Conservation (phyloP, 2,113 vertebrate species). For the Alosa alosa region DNA sequence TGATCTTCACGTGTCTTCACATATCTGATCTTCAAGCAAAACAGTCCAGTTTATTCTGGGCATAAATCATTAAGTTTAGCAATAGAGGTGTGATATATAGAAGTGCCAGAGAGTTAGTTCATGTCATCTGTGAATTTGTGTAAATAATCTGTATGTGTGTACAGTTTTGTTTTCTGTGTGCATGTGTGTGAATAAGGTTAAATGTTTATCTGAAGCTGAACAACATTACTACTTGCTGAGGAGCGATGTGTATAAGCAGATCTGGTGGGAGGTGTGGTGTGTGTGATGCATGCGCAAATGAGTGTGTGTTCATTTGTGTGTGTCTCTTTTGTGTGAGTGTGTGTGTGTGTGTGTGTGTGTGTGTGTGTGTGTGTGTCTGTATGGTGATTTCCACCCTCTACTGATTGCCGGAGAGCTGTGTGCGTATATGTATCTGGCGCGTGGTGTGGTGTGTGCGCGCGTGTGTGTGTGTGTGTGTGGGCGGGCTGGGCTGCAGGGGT, state of each 20-base stretch:
- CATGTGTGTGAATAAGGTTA: neutral
- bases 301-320: constrained; percentile 1
- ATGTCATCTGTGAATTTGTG: neutral
- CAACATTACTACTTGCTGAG: constrained; percentile 9
- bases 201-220: constrained; percentile 9
- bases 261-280: constrained; percentile 12
- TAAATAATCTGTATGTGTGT: constrained; percentile 58
- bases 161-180: constrained; percentile 51
- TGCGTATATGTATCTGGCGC: neutral
- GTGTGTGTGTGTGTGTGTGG: neutral
- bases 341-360: constrained; percentile 13
- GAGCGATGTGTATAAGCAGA: neutral
- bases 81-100: neutral
- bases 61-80: neutral
- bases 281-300: neutral
- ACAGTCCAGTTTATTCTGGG: neutral
- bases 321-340: neutral
- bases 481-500: constrained; percentile 6
- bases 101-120: neutral
- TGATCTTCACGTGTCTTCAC: neutral
- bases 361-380: neutral
- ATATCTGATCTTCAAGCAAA: neutral
- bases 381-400: neutral
- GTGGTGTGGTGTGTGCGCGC: neutral
- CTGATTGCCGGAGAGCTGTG: neutral